These are phyloP conservation scores for Aphaenogaster ashmeadi DNA, from an alignment of 1,140 invertebrate species.

Conservation along the genomic window DNA sequence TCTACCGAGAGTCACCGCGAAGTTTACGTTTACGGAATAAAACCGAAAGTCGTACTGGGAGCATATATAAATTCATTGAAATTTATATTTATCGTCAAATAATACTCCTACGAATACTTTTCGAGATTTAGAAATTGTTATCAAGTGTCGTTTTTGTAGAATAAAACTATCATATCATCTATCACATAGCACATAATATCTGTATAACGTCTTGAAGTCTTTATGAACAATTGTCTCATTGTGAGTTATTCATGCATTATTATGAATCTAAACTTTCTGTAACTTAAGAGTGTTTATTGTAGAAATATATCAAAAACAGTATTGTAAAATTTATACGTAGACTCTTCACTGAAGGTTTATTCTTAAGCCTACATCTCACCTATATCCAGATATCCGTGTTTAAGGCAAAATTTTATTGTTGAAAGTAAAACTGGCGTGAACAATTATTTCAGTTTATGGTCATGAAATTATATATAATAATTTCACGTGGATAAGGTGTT, in stretches of 20 bases:
- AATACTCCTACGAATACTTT: background rate
- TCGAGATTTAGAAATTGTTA: background rate
- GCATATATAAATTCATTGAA: background rate
- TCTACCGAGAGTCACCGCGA: background rate
- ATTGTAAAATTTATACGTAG: background rate
- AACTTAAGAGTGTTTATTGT: background rate
- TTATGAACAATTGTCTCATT: background rate
- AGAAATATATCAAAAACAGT: background rate
- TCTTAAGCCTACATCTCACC: background rate
- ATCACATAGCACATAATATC: background rate
- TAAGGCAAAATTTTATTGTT: background rate
- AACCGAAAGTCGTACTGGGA: background rate
- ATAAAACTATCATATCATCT: background rate
- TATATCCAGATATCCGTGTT: background rate
- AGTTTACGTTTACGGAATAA: constrained; percentile 34
- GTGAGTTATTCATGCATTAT: background rate
- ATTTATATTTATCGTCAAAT: constrained; percentile 15
- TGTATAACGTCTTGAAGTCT: background rate
- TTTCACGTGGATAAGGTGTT: background rate
- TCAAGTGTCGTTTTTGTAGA: background rate
- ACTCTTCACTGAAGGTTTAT: background rate
- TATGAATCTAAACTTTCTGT: background rate
- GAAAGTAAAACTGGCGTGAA: constrained; percentile 17
- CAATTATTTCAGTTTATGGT: background rate
- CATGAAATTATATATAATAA: background rate